phyloP scores from a whole-genome alignment of 2,797 vertebrate species.

The Uromys caudimaculatus region DNA sequence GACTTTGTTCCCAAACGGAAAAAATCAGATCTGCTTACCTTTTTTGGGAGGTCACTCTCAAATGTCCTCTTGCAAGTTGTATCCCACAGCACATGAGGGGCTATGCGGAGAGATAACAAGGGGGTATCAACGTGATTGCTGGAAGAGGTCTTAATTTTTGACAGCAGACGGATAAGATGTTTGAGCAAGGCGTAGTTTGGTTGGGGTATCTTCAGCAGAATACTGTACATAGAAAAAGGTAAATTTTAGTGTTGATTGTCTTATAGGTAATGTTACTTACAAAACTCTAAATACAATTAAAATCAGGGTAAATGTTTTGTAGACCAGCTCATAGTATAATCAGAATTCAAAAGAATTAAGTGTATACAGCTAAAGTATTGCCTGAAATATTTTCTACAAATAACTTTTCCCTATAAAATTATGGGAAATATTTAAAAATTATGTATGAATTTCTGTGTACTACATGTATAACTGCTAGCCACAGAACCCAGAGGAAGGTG shows the following conservation, averaged over 20 bases:
- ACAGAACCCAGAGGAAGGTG: not conserved
- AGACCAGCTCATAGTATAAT: too few species aligned
- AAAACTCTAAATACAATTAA: not conserved
- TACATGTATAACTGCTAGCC: not conserved
- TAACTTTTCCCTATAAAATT: not conserved
- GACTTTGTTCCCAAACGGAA: not conserved
- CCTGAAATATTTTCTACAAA: not conserved
- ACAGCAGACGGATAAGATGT: not conserved
- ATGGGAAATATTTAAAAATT: too few species aligned
- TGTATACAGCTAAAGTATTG: not conserved
- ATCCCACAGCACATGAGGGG: not conserved
- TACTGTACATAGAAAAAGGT: not conserved
- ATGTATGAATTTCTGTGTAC: too few species aligned
- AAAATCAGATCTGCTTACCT: not conserved
- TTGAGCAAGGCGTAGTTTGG: not conserved
- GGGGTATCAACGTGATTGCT: too few species aligned
- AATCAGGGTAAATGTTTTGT: not conserved
- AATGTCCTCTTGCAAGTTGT: accelerated
- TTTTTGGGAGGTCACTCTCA: not conserved
- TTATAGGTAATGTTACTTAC: not conserved
- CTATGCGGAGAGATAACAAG: not conserved
- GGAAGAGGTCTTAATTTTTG: too few species aligned
- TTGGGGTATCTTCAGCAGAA: not conserved
- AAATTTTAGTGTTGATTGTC: not conserved
- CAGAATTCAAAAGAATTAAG: not conserved